Evolutionary conservation across 2,888 invertebrate genomes (phyloP).

Genomic region (Dicranocentrus wangi): DNA sequence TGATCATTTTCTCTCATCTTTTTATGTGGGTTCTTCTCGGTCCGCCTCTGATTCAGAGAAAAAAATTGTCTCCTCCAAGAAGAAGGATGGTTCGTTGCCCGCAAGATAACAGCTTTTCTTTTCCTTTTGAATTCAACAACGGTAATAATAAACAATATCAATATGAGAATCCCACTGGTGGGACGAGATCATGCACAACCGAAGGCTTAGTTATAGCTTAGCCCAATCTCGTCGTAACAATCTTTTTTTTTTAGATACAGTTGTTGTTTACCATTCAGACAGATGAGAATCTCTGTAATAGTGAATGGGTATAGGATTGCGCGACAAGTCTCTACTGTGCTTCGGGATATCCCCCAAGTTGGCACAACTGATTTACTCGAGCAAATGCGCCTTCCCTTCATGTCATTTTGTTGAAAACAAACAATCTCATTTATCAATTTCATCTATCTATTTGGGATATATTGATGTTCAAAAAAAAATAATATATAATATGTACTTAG

Average conservation of each 20-base stretch:
- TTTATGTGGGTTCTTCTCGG: too few species aligned
- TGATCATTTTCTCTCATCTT: too few species aligned
- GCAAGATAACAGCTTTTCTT: background rate
- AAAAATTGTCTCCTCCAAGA: background rate
- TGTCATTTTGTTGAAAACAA: constrained; percentile 29
- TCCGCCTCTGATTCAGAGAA: too few species aligned
- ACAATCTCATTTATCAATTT: constrained; percentile 37
- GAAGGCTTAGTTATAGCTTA: background rate
- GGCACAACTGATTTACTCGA: constrained; percentile 6
- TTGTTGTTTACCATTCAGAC: background rate
- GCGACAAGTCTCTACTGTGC: background rate
- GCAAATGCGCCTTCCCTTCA: background rate
- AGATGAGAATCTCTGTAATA: background rate
- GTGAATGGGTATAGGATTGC: background rate
- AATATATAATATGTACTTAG: background rate
- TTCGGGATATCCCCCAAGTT: background rate
- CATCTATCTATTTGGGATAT: background rate
- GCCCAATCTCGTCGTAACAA: background rate
- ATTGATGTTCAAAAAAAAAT: constrained; percentile 1
- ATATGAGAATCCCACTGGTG: background rate
- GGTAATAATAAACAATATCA: background rate
- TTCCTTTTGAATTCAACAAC: too few species aligned
- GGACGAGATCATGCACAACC: background rate
- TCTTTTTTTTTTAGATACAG: background rate
- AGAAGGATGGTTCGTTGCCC: background rate